Percentiles rank a stretch among this genome's conserved stretches.
These are phyloP conservation scores for Pantelozetes paolii DNA, from an alignment of 2,888 invertebrate genomes.

Conservation along the genomic window DNA sequence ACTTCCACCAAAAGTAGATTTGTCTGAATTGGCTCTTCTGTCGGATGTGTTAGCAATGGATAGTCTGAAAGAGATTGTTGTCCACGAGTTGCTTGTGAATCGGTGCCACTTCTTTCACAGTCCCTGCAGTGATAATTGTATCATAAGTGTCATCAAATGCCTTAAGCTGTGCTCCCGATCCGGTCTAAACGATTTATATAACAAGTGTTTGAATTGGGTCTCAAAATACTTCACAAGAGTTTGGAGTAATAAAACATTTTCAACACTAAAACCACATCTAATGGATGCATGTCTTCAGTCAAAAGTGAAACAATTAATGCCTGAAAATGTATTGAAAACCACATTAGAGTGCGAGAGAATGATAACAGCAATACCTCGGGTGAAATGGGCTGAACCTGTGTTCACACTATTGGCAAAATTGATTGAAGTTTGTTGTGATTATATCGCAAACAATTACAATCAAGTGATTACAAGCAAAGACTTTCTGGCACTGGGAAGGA, in stretches of 20 bases:
- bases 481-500: conserved; percentile 64
- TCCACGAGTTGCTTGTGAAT: conserved; percentile 76
- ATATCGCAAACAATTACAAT: conserved; percentile 70
- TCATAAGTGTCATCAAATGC: conserved; percentile 79
- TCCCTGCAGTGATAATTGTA: conserved; percentile 78
- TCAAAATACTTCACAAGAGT: conserved; percentile 78
- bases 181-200: conserved; percentile 78
- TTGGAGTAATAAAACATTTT: conserved; percentile 87
- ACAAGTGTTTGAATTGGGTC: conserved; percentile 80
- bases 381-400: conserved; percentile 77
- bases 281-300: conserved; percentile 70
- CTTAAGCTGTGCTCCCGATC: conserved; percentile 78
- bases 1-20: conserved; percentile 73
- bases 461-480: conserved; percentile 66
- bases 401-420: conserved; percentile 72
- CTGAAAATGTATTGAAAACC: conserved; percentile 75
- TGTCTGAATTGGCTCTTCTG: conserved; percentile 78
- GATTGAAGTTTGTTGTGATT: conserved; percentile 73
- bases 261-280: conserved; percentile 55
- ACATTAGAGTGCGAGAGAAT: conserved; percentile 78
- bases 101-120: conserved; percentile 93
- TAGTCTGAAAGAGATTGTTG: conserved; percentile 85
- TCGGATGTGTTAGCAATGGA: conserved; percentile 85
- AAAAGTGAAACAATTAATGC: conserved; percentile 53
- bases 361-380: conserved; percentile 68